These are phyloP conservation scores for Synergus japonicus DNA, from an alignment of 2,888 invertebrate genomes.

Conservation along the genomic window DNA sequence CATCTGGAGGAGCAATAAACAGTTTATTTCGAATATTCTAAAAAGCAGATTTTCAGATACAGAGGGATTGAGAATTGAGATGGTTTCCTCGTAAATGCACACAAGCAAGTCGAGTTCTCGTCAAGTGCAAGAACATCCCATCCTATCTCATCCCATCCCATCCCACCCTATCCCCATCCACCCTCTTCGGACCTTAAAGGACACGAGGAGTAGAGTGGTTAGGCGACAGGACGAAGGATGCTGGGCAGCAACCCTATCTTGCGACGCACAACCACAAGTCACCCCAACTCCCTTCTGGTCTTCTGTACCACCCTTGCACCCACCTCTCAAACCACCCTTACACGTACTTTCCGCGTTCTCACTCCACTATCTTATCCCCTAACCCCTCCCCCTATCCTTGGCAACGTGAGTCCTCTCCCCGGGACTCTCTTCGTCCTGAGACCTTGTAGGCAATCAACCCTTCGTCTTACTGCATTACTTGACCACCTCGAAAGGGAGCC, in stretches of 20 bases:
- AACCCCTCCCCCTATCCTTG: conserved; percentile 47
- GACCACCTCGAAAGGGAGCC: conserved; percentile 60
- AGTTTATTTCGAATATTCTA: not conserved
- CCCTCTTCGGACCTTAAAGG: conserved; percentile 67
- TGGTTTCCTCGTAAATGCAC: conserved; percentile 49
- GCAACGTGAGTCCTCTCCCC: conserved; percentile 50
- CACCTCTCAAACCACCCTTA: conserved; percentile 62
- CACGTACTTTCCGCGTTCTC: conserved; percentile 62
- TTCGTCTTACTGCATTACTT: conserved; percentile 72
- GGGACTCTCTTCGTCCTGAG: conserved; percentile 60
- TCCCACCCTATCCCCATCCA: conserved; percentile 50
- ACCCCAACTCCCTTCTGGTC: conserved; percentile 58
- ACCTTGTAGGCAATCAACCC: conserved; percentile 73
- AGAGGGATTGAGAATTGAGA: conserved; percentile 41
- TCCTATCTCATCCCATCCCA: no score
- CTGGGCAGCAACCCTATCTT: conserved; percentile 72
- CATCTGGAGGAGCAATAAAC: no score
- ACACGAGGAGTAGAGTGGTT: conserved; percentile 61
- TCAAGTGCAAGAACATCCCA: conserved; percentile 71
- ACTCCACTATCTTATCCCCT: conserved; percentile 55
- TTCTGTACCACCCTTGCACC: conserved; percentile 60
- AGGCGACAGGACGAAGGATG: conserved; percentile 57
- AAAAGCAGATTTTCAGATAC: not conserved
- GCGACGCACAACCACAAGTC: conserved; percentile 76
- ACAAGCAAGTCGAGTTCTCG: conserved; percentile 59